These are phyloP conservation scores for Plutomurus gul DNA, from an alignment of 1,140 invertebrate genomes.

Conservation along the genomic window DNA sequence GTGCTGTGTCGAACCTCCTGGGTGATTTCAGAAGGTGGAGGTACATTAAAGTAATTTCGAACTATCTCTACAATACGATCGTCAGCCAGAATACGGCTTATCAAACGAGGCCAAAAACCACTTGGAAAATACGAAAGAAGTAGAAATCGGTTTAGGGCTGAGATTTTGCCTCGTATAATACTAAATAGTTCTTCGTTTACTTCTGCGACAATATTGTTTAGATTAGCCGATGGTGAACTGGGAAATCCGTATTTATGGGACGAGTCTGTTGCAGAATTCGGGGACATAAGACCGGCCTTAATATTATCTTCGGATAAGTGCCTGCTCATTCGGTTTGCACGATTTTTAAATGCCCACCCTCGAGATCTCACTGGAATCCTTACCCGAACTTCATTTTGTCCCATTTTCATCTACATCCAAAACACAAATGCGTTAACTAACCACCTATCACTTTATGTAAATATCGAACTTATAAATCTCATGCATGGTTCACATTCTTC, in stretches of 20 bases:
- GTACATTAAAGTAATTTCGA: conserved; percentile 65
- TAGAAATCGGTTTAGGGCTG: conserved; percentile 65
- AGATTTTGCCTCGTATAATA: conserved; percentile 39
- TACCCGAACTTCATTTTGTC: conserved; percentile 50
- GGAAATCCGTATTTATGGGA: neutral
- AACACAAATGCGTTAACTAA: neutral
- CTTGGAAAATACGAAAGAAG: conserved; percentile 96
- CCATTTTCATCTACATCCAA: conserved; percentile 52
- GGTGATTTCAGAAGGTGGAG: conserved; percentile 53
- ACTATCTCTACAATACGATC: conserved; percentile 83
- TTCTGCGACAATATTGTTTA: neutral
- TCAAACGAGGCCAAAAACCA: conserved; percentile 95
- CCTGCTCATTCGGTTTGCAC: conserved; percentile 41
- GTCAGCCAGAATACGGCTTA: conserved; percentile 88
- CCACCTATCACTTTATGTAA: neutral
- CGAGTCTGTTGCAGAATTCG: neutral
- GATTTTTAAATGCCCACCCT: conserved; percentile 65
- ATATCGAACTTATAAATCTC: neutral
- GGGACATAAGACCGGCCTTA: neutral
- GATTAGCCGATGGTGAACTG: neutral
- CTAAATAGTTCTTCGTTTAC: neutral
- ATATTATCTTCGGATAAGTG: conserved; percentile 45
- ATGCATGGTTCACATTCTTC: neutral
- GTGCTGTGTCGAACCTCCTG: conserved; percentile 22
- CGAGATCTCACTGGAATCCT: conserved; percentile 71